Evolutionary conservation across 2,113 vertebrate genomes (phyloP).

Genomic region (Clupea harengus): DNA sequence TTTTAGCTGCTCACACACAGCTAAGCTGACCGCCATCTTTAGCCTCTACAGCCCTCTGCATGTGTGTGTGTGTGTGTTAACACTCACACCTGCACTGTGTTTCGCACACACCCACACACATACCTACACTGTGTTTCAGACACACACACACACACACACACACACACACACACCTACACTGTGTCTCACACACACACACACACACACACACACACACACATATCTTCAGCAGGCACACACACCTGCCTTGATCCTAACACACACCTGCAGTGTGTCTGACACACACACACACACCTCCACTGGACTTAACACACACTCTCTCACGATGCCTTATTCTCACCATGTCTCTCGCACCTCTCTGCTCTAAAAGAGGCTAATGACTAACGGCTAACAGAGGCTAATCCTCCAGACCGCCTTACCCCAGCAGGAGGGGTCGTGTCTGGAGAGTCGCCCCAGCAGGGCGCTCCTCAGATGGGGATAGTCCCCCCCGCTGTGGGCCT

Average conservation of each 20-base stretch:
- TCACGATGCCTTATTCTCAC: too few relatives aligned
- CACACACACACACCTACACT: conserved; percentile 1
- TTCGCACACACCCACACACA: not conserved
- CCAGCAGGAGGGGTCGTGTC: not conserved
- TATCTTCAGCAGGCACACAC: not conserved
- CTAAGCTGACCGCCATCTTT: too few relatives aligned
- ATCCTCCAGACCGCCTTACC: not conserved
- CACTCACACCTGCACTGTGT: too few relatives aligned
- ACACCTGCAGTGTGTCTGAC: too few relatives aligned
- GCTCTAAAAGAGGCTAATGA: not conserved
- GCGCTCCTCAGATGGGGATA: not conserved
- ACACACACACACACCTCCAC: too few relatives aligned
- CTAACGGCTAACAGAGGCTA: not conserved
- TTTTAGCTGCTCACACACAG: too few relatives aligned
- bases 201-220: conserved; percentile 10
- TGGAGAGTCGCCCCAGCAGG: not conserved
- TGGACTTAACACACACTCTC: not conserved
- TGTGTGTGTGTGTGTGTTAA: too few relatives aligned
- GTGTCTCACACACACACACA: not conserved
- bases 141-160: not conserved
- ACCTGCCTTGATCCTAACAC: too few relatives aligned
- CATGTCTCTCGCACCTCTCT: too few relatives aligned
- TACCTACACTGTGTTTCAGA: not conserved
- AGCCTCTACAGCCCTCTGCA: too few relatives aligned
- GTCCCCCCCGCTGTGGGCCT: not conserved